A percentile compares a stretch with the other conserved stretches of the same genome.
phyloP scores from a whole-genome alignment of 2,113 vertebrate genomes.

The Nettapus auritus region DNA sequence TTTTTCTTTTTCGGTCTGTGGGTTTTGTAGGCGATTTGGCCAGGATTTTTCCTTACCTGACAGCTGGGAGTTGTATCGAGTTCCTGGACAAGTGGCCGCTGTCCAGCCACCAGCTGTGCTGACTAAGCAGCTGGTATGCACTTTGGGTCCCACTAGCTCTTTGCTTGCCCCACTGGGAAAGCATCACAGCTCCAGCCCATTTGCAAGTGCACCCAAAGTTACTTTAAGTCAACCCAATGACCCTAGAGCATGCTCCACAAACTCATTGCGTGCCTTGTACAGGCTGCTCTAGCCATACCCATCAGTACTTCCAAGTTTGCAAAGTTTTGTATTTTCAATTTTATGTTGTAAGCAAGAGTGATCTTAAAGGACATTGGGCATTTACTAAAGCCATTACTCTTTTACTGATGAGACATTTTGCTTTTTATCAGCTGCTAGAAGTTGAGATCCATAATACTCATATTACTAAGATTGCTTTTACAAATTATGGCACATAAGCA shows the following conservation, averaged over 20 bases:
- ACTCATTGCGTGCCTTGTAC: not conserved
- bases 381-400: not conserved
- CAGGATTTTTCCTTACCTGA: fast-evolving
- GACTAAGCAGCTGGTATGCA: fast-evolving
- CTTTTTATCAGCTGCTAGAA: not conserved
- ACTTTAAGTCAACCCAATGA: fast-evolving
- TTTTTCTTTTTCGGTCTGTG: fast-evolving
- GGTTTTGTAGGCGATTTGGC: not conserved
- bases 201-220: fast-evolving
- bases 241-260: fast-evolving
- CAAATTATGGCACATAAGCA: not conserved
- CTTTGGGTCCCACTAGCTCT: fast-evolving
- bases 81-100: not conserved
- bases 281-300: fast-evolving
- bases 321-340: not conserved
- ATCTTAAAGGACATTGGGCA: fast-evolving
- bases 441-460: not conserved
- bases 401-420: not conserved
- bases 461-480: not conserved
- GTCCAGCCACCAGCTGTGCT: fast-evolving
- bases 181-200: fast-evolving
- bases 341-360: not conserved
- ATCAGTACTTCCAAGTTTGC: not conserved
- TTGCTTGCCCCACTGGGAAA: fast-evolving
- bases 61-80: fast-evolving